These are phyloP conservation scores for Paramormyrops kingsleyae DNA, from an alignment of 2,113 vertebrate genomes.

Conservation along the genomic window DNA sequence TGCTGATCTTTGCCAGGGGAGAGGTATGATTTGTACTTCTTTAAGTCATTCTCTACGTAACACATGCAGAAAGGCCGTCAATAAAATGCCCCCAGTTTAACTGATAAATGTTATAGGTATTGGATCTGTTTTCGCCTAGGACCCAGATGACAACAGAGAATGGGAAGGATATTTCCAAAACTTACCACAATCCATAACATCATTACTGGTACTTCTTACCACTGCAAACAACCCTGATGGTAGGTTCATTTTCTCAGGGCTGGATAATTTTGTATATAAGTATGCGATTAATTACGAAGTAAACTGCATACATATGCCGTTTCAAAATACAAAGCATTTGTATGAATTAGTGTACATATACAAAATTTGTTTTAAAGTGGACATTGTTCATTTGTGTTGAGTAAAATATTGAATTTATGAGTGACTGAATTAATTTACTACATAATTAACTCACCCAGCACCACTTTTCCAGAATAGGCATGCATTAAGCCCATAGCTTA, in stretches of 20 bases:
- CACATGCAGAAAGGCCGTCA: not conserved
- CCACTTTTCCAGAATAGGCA: not conserved
- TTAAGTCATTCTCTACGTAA: not conserved
- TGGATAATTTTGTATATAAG: not conserved
- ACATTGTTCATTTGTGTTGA: not conserved
- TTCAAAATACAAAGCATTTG: not conserved
- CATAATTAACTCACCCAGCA: not conserved
- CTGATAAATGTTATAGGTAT: not conserved
- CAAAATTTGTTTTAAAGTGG: not conserved
- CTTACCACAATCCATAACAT: conserved; percentile 70
- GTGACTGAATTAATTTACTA: not conserved
- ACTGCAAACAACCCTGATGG: conserved; percentile 95
- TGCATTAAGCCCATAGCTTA: not conserved
- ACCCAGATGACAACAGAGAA: conserved; percentile 67
- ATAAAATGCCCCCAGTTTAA: not conserved
- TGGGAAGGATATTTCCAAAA: conserved; percentile 77
- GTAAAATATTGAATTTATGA: not conserved
- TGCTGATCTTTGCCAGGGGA: conserved; percentile 67
- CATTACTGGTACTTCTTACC: conserved; percentile 86
- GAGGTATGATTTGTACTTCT: conserved; percentile 61
- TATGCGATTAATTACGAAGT: not conserved
- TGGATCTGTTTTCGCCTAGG: conserved; percentile 50
- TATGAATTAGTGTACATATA: not conserved
- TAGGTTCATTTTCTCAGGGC: conserved; percentile 37
- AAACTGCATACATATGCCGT: not conserved